phyloP scores from a whole-genome alignment of 2,113 vertebrate species.

The Ramphastos sulfuratus region DNA sequence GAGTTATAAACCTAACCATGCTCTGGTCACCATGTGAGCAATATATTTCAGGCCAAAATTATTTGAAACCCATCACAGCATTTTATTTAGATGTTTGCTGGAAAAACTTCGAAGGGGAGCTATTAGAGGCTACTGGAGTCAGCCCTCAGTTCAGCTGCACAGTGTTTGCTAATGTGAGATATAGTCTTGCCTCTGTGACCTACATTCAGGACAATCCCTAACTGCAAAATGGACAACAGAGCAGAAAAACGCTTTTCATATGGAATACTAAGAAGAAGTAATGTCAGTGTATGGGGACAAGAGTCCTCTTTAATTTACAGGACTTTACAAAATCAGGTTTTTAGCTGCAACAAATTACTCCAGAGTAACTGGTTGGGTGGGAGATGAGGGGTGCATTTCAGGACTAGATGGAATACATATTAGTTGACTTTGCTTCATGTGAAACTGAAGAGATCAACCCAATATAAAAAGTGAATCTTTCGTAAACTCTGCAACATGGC shows the following conservation, averaged over 20 bases:
- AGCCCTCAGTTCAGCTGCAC: neutral
- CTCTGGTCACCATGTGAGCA: neutral
- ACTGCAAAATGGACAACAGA: neutral
- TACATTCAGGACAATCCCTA: neutral
- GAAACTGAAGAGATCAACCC: neutral
- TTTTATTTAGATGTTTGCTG: neutral
- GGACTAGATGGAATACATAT: neutral
- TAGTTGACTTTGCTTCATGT: neutral
- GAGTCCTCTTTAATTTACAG: neutral
- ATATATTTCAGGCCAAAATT: neutral
- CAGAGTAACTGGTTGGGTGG: neutral
- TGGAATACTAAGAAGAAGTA: neutral
- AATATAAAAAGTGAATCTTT: neutral
- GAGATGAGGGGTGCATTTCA: neutral
- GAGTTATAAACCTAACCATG: neutral
- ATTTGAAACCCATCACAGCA: neutral
- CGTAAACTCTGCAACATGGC: fast-evolving
- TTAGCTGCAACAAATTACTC: neutral
- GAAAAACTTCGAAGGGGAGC: neutral
- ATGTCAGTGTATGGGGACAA: neutral
- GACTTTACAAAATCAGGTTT: neutral
- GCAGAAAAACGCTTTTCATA: neutral
- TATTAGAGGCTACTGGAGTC: neutral
- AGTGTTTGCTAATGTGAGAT: neutral
- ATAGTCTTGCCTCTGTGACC: neutral